A percentile compares a stretch with the other conserved stretches of the same genome.
Conservation (phyloP, 2,888 invertebrate species). For the Sesamia inferens region DNA sequence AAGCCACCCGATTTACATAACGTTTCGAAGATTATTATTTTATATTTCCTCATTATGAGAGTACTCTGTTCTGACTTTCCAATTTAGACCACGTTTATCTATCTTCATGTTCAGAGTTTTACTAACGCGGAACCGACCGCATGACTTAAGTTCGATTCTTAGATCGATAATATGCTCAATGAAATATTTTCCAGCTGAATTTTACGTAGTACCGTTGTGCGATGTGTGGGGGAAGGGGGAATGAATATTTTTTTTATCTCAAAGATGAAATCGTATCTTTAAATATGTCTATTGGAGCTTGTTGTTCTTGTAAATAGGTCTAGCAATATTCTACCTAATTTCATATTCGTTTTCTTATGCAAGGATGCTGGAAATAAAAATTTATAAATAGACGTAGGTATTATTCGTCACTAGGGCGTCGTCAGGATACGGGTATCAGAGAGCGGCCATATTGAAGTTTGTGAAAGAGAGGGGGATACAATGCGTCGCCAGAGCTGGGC, state of each 20-base stretch:
- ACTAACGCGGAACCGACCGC: neutral
- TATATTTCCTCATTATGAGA: neutral
- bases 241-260: neutral
- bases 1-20: neutral
- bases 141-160: constrained; percentile 10
- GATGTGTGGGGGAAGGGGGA: too few relatives aligned
- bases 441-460: constrained; percentile 1
- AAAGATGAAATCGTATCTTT: neutral
- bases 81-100: neutral
- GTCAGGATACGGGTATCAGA: neutral
- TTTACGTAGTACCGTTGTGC: neutral
- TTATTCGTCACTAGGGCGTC: neutral
- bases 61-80: neutral
- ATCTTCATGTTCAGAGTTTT: neutral
- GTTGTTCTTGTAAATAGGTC: neutral
- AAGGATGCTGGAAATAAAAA: neutral
- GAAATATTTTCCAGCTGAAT: neutral
- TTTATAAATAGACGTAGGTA: constrained; percentile 6
- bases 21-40: constrained; percentile 1
- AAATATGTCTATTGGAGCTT: neutral
- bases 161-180: neutral
- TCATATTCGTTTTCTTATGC: neutral
- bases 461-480: neutral
- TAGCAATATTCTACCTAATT: neutral
- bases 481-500: too few relatives aligned